Percentiles rank a stretch among this genome's conserved stretches.
Evolutionary conservation across 2,113 vertebrate genomes (phyloP).

Genomic region (Nansenia antarctica): DNA sequence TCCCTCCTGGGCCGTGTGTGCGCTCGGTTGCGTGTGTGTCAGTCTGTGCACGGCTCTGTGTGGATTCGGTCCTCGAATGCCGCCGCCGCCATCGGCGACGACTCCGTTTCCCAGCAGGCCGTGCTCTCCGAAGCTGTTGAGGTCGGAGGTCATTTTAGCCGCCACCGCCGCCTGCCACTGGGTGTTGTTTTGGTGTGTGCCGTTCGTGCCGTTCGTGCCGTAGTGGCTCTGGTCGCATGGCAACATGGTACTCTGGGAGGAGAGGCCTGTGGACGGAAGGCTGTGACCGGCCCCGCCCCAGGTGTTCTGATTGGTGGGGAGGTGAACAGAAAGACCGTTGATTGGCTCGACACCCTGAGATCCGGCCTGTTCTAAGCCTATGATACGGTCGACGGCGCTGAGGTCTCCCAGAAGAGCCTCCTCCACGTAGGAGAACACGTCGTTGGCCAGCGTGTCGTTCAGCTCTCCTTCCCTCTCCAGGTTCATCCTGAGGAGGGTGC

Average conservation of each 20-base stretch:
- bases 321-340: neutral
- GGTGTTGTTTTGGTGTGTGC: too few relatives aligned
- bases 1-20: neutral
- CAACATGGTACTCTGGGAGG: constrained; percentile 4
- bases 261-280: too few relatives aligned
- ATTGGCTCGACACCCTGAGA: neutral
- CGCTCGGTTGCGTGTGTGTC: too few relatives aligned
- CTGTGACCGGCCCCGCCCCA: neutral
- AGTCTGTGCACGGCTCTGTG: neutral
- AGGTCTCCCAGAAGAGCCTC: constrained; percentile 21
- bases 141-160: neutral
- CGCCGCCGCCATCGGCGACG: neutral
- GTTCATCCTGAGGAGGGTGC: constrained; percentile 39
- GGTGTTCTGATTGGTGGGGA: neutral
- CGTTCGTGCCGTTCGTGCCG: neutral
- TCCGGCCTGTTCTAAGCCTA: neutral
- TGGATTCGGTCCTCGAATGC: neutral
- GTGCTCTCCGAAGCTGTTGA: constrained; percentile 1
- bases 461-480: neutral
- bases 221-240: constrained; percentile 13
- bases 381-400: neutral
- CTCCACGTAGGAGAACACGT: constrained; percentile 21
- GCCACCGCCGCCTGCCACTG: neutral
- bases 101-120: neutral
- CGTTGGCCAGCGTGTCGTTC: neutral